Evolutionary conservation across 2,797 vertebrate genomes (phyloP).

Genomic region (Cuculus canorus): DNA sequence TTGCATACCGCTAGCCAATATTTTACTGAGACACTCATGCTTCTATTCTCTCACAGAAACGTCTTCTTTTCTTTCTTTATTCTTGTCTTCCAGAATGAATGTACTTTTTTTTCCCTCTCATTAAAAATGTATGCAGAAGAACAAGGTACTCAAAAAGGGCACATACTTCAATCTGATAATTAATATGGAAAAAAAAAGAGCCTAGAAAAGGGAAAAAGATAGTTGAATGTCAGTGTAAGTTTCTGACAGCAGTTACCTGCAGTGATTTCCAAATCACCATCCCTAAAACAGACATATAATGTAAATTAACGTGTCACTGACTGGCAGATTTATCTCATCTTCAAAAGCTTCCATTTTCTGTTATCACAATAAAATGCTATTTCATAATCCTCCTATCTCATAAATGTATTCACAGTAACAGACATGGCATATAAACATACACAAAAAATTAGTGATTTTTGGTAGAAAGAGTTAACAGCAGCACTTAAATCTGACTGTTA

Average conservation of each 20-base stretch:
- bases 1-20: background rate
- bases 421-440: background rate
- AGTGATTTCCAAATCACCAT: background rate
- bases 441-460: background rate
- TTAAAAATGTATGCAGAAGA: background rate
- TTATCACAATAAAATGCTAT: background rate
- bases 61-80: background rate
- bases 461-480: background rate
- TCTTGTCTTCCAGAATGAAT: background rate
- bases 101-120: accelerated
- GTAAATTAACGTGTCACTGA: background rate
- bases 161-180: background rate
- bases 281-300: background rate
- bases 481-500: background rate
- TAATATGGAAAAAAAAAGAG: background rate
- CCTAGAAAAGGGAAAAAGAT: background rate
- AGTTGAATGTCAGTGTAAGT: background rate
- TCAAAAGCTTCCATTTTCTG: background rate
- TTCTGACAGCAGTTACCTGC: background rate
- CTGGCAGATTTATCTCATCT: background rate
- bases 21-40: background rate
- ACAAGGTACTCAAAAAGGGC: background rate
- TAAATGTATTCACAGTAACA: background rate
- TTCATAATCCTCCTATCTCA: background rate
- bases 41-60: background rate